Percentiles rank a stretch among this genome's conserved stretches.
phyloP scores from a whole-genome alignment of 2,113 vertebrate species.

The Pomatorhinus ruficollis region DNA sequence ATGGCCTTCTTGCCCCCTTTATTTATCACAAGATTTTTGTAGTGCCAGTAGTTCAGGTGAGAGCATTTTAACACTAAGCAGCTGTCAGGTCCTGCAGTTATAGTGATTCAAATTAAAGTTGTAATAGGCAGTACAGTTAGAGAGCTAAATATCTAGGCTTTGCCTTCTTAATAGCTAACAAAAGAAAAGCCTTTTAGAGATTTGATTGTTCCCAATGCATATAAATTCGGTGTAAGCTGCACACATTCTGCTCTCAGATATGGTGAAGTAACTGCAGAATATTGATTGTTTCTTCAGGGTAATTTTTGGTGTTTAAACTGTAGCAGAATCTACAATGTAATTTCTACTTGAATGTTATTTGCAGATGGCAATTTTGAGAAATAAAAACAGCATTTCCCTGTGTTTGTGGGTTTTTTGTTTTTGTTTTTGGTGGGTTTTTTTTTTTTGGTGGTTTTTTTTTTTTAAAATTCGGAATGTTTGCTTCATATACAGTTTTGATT shows the following conservation, averaged over 20 bases:
- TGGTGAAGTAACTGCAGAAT: neutral
- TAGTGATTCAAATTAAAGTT: neutral
- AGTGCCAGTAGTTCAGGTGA: constrained; percentile 84
- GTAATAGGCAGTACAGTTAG: neutral
- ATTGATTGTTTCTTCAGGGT: neutral
- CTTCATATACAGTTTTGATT: neutral
- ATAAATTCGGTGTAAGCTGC: neutral
- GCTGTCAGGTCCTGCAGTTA: neutral
- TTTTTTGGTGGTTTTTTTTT: neutral
- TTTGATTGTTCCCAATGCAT: neutral
- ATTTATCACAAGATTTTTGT: constrained; percentile 88
- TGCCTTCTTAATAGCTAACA: neutral
- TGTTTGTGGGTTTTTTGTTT: neutral
- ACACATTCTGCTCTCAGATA: neutral
- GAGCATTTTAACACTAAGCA: neutral
- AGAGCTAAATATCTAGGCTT: neutral
- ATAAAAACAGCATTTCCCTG: neutral
- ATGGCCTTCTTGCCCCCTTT: constrained; percentile 87
- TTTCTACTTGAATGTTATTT: neutral
- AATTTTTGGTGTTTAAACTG: neutral
- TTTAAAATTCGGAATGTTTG: neutral
- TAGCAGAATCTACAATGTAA: neutral
- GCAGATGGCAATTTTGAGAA: neutral
- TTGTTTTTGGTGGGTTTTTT: no score
- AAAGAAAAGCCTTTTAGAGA: neutral